Conservation (phyloP, 2,113 vertebrate species). For the Penelope pileata region DNA sequence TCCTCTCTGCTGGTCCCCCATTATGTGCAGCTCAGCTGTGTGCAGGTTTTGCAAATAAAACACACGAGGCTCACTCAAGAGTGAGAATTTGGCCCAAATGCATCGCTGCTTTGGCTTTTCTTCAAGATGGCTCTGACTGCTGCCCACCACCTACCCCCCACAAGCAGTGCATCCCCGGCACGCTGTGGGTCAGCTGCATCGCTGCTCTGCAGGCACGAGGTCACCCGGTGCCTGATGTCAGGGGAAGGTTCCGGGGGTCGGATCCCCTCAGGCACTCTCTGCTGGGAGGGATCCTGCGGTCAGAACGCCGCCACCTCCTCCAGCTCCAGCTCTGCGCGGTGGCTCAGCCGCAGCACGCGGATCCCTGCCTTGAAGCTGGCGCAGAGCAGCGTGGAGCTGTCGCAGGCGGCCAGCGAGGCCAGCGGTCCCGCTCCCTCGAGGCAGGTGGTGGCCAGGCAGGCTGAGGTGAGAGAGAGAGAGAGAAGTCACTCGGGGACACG, state of each 20-base stretch:
- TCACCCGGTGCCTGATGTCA: accelerated
- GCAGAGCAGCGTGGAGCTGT: constrained; percentile 83
- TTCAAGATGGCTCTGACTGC: not conserved
- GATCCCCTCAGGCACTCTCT: accelerated
- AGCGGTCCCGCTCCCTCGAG: constrained; percentile 88
- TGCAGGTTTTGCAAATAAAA: not conserved
- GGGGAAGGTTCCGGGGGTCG: accelerated
- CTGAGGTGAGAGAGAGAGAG: constrained; percentile 65
- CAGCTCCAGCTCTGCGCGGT: not conserved
- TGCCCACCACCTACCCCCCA: not conserved
- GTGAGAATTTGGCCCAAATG: not conserved
- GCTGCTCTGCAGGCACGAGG: accelerated
- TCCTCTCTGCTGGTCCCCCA: not conserved
- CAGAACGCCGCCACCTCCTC: constrained; percentile 73
- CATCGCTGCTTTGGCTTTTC: not conserved
- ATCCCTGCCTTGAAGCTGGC: constrained; percentile 86
- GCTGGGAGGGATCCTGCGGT: not conserved
- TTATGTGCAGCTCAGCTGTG: accelerated
- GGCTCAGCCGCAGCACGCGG: constrained; percentile 75
- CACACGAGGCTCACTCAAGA: not conserved
- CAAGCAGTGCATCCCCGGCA: no score
- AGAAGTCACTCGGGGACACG: accelerated
- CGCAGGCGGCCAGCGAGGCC: constrained; percentile 81
- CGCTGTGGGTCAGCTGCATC: accelerated
- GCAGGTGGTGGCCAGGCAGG: constrained; percentile 83